Evolutionary conservation across 1,140 invertebrate species (phyloP).

Genomic region (Sinonovacula constricta): DNA sequence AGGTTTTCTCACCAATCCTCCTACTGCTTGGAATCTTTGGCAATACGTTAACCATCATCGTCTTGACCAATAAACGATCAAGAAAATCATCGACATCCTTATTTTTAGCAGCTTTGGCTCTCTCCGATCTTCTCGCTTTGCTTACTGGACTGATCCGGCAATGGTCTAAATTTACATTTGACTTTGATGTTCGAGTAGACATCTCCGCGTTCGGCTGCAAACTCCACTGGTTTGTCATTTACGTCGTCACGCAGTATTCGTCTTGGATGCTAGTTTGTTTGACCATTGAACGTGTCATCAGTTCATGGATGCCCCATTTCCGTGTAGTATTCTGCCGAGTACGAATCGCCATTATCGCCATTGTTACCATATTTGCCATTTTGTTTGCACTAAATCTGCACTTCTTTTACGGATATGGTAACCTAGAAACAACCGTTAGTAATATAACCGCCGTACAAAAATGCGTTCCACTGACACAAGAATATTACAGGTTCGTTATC

Average conservation of each 20-base stretch:
- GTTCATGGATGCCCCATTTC: slow-evolving; percentile 58
- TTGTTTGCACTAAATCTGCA: slow-evolving; percentile 24
- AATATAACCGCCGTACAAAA: slow-evolving; percentile 11
- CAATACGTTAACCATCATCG: slow-evolving; percentile 53
- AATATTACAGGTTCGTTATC: slow-evolving; percentile 17
- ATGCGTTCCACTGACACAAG: not conserved
- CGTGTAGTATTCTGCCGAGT: slow-evolving; percentile 27
- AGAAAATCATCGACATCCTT: slow-evolving; percentile 37
- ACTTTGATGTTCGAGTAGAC: slow-evolving; percentile 52
- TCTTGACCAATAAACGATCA: slow-evolving; percentile 25
- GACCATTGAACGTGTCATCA: slow-evolving; percentile 60
- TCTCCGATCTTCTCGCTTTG: slow-evolving; percentile 56
- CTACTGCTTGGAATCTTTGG: slow-evolving; percentile 55
- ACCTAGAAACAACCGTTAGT: not conserved
- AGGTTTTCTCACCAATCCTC: slow-evolving; percentile 47
- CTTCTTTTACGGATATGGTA: slow-evolving; percentile 29
- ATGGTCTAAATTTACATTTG: slow-evolving; percentile 56
- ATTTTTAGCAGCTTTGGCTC: slow-evolving; percentile 55
- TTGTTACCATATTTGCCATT: not conserved
- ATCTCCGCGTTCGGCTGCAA: slow-evolving; percentile 50
- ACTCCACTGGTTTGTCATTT: slow-evolving; percentile 54
- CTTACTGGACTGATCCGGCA: slow-evolving; percentile 58
- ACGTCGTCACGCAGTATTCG: slow-evolving; percentile 52
- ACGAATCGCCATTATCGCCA: not conserved
- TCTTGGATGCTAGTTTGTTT: slow-evolving; percentile 66